Percentiles rank a stretch among this genome's conserved stretches.
Evolutionary conservation across 2,113 vertebrate genomes (phyloP).

Genomic region (Danio rerio): DNA sequence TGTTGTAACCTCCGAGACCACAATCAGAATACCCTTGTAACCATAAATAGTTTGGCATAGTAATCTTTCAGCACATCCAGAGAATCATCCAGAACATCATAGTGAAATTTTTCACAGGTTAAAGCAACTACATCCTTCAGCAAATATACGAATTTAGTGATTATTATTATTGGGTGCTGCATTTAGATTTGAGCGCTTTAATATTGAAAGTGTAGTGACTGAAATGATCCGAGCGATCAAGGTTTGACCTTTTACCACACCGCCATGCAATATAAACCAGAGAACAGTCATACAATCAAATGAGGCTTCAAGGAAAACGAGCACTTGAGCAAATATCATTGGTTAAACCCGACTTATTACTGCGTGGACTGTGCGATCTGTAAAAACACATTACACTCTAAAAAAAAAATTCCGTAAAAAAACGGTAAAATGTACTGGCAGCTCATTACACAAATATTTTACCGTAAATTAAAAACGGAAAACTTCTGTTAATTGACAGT

Average conservation of each 20-base stretch:
- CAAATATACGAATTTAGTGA: neutral
- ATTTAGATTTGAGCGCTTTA: neutral
- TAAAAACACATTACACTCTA: conserved; percentile 25
- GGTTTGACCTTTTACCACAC: neutral
- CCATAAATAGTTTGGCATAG: too few relatives aligned
- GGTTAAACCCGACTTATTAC: neutral
- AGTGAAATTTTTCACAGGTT: neutral
- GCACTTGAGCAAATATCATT: conserved; percentile 21
- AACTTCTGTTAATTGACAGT: too few relatives aligned
- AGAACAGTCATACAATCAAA: neutral
- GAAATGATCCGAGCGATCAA: neutral
- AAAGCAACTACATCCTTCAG: neutral
- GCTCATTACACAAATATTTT: too few relatives aligned
- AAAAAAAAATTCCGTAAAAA: too few relatives aligned
- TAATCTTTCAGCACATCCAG: too few relatives aligned
- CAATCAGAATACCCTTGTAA: neutral
- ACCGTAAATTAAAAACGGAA: too few relatives aligned
- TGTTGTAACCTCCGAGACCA: too few relatives aligned
- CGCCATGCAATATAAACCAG: neutral
- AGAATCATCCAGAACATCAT: too few relatives aligned
- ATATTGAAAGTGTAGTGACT: neutral
- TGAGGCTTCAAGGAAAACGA: neutral
- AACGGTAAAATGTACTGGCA: too few relatives aligned
- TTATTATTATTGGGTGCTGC: neutral
- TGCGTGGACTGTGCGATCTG: neutral